Percentiles rank a stretch among this genome's conserved stretches.
phyloP scores from a whole-genome alignment of 2,797 vertebrate genomes.

The Paratrypauchen microcephalus region DNA sequence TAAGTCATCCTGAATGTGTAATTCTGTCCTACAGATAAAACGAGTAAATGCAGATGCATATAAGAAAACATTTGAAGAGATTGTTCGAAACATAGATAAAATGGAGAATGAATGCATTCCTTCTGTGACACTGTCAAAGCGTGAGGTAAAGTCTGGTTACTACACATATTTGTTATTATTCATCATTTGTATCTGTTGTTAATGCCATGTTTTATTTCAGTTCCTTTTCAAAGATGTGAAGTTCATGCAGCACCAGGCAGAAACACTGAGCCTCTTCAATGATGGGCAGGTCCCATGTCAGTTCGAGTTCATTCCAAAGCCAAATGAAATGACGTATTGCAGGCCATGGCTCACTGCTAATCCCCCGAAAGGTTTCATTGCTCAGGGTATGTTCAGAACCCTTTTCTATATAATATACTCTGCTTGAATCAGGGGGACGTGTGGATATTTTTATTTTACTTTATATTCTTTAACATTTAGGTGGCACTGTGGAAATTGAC shows the following conservation, averaged over 20 bases:
- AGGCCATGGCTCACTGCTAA: conserved; percentile 91
- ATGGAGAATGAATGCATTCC: conserved; percentile 97
- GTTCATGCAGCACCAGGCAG: conserved; percentile 90
- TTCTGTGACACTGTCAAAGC: conserved; percentile 85
- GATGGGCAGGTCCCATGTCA: conserved; percentile 95
- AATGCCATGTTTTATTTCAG: conserved; percentile 61
- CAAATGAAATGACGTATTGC: conserved; percentile 87
- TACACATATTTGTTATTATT: not conserved
- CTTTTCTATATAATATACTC: not conserved
- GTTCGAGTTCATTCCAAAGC: conserved; percentile 96
- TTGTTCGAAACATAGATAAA: conserved; percentile 91
- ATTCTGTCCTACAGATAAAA: conserved; percentile 81
- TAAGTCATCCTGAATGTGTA: no score
- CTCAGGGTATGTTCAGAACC: conserved; percentile 80
- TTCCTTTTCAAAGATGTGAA: conserved; percentile 91
- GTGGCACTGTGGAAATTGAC: conserved; percentile 83
- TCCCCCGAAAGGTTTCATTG: conserved; percentile 89
- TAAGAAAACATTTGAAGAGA: conserved; percentile 90
- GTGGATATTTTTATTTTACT: conserved; percentile 1
- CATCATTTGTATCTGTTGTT: conserved; percentile 14
- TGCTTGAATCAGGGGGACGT: not conserved
- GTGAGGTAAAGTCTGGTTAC: conserved; percentile 79
- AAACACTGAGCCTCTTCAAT: conserved; percentile 85
- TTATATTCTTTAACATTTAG: conserved; percentile 61
- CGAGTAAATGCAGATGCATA: conserved; percentile 85